Evolutionary conservation across 2,113 vertebrate species (phyloP).

Genomic region (Baryphthengus martii): DNA sequence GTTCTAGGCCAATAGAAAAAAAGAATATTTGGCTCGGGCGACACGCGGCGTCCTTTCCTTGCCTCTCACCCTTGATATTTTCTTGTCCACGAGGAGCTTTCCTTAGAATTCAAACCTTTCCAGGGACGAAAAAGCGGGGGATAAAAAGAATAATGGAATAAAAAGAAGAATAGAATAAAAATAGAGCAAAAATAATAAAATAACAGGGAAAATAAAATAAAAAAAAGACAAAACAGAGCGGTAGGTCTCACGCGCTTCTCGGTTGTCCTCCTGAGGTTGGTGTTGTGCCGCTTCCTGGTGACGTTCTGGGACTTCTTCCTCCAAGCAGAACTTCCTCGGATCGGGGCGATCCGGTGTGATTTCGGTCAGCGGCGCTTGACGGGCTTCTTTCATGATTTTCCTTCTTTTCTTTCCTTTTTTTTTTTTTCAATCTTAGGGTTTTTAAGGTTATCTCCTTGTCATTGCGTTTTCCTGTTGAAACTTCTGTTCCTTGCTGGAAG

Average conservation of each 20-base stretch:
- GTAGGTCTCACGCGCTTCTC: not conserved
- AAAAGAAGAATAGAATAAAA: no score
- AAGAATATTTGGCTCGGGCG: constrained; percentile 23
- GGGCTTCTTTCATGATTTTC: not conserved
- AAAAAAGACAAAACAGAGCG: not conserved
- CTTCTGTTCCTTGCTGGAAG: not conserved
- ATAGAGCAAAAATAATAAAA: not conserved
- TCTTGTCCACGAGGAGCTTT: not conserved
- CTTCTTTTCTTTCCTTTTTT: no score
- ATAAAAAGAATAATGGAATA: no score
- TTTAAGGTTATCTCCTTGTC: not conserved
- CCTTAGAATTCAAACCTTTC: not conserved
- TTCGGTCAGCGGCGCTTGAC: not conserved
- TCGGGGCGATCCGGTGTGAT: not conserved
- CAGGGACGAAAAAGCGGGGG: not conserved
- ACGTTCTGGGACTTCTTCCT: not conserved
- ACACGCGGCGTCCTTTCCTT: not conserved
- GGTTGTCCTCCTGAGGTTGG: not conserved
- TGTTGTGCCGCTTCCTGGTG: not conserved
- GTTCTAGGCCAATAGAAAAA: not conserved
- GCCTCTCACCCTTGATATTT: constrained; percentile 46
- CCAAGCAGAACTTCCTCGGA: not conserved
- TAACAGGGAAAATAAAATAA: no score
- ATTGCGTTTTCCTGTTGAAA: not conserved
- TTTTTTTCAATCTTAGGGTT: no score